Evolutionary conservation across 2,888 invertebrate species (phyloP).

Genomic region (Erpobdella octoculata): DNA sequence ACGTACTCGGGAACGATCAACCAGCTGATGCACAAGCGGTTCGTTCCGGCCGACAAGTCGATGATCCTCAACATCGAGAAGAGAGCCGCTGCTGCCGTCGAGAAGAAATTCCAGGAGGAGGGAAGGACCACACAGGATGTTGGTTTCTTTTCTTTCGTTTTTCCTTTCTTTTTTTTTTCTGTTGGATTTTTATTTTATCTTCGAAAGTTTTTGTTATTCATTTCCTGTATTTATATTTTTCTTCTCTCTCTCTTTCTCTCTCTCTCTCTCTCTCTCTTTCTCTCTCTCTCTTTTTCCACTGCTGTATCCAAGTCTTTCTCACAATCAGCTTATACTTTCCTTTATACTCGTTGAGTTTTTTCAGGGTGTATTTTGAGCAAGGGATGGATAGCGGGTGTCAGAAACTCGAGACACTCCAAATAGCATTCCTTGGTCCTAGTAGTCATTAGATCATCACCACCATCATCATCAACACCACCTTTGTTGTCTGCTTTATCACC

Average conservation of each 20-base stretch:
- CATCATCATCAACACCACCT: too few species aligned
- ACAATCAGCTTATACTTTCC: too few species aligned
- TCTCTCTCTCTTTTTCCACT: conserved; percentile 2
- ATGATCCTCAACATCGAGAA: conserved; percentile 28
- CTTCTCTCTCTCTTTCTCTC: background rate
- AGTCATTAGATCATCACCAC: too few species aligned
- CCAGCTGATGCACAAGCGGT: conserved; percentile 20
- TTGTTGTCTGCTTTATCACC: too few species aligned
- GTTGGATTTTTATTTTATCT: background rate
- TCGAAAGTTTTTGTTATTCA: too few species aligned
- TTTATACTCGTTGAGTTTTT: too few species aligned
- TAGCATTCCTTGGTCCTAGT: too few species aligned
- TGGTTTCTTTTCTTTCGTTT: background rate
- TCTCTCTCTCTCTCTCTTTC: conserved; percentile 2
- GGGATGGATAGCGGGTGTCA: too few species aligned
- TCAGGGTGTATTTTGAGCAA: too few species aligned
- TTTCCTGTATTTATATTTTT: background rate
- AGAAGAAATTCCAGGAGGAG: conserved; percentile 22
- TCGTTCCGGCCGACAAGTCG: conserved; percentile 22
- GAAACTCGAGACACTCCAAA: too few species aligned
- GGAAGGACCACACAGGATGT: conserved; percentile 13
- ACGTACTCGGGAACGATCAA: conserved; percentile 23
- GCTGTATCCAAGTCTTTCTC: too few species aligned
- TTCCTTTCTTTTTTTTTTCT: too few species aligned
- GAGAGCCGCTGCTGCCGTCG: conserved; percentile 3